Conservation (phyloP, 2,888 invertebrate species). For the Meghimatium bilineatum region DNA sequence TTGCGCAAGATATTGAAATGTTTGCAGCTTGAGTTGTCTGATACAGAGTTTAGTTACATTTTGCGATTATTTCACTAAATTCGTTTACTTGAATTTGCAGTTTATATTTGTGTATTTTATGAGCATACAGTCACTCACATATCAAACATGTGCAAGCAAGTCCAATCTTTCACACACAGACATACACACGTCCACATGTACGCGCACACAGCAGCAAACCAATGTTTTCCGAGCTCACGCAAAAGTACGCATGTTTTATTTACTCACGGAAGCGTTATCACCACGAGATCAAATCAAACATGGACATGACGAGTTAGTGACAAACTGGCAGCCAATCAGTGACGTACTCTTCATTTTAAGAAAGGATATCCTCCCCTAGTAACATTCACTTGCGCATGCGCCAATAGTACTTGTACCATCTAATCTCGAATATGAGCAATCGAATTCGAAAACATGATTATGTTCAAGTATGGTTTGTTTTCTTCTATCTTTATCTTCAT, state of each 20-base stretch:
- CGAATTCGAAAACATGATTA: conserved; percentile 34
- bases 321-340: conserved; percentile 32
- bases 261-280: conserved; percentile 15
- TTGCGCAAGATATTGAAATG: too few relatives aligned
- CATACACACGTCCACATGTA: not conserved
- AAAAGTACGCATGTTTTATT: conserved; percentile 20
- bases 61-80: too few relatives aligned
- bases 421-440: conserved; percentile 5
- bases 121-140: too few relatives aligned
- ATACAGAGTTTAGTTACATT: too few relatives aligned
- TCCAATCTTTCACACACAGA: not conserved
- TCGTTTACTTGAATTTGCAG: too few relatives aligned
- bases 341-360: not conserved
- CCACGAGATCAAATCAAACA: conserved; percentile 25
- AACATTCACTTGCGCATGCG: conserved; percentile 28
- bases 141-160: too few relatives aligned
- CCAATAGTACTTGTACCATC: not conserved
- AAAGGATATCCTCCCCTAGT: not conserved
- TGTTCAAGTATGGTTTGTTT: conserved; percentile 2
- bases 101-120: too few relatives aligned
- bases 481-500: conserved; percentile 1
- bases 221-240: not conserved
- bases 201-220: not conserved
- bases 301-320: conserved; percentile 16
- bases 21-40: too few relatives aligned